A percentile compares a stretch with the other conserved stretches of the same genome.
Conservation (phyloP, 1,140 invertebrate genomes). For the Ephestia elutella region DNA sequence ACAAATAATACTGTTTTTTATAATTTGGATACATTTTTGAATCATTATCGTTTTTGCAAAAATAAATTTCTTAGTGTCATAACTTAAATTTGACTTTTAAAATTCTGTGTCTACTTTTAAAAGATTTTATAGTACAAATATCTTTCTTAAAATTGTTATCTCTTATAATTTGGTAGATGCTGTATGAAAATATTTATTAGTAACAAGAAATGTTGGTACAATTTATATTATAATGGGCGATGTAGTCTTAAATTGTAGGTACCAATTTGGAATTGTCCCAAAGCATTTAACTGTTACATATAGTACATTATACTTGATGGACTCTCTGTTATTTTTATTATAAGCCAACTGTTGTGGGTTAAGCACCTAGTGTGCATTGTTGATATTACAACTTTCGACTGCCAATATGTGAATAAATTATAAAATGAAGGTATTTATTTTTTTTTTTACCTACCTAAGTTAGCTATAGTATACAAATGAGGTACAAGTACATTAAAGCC, state of each 20-base stretch:
- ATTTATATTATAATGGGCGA: too few relatives aligned
- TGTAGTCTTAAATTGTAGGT: slow-evolving; percentile 15
- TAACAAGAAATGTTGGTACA: too few relatives aligned
- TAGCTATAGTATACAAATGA: too few relatives aligned
- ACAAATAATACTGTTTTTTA: background rate
- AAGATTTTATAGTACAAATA: too few relatives aligned
- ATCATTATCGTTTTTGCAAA: too few relatives aligned
- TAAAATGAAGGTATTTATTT: background rate
- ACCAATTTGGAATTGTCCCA: slow-evolving; percentile 29
- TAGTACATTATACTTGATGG: slow-evolving; percentile 13
- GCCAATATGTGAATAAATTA: slow-evolving; percentile 22
- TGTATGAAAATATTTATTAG: too few relatives aligned
- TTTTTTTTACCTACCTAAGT: background rate
- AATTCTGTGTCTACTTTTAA: too few relatives aligned
- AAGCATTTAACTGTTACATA: slow-evolving; percentile 38
- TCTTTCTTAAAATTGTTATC: slow-evolving; percentile 14
- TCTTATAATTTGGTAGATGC: too few relatives aligned
- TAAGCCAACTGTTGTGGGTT: background rate
- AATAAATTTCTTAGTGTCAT: too few relatives aligned
- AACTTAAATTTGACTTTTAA: too few relatives aligned
- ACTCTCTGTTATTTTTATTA: slow-evolving; percentile 14
- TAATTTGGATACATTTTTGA: too few relatives aligned
- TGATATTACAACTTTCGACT: slow-evolving; percentile 36
- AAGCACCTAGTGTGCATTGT: slow-evolving; percentile 14
- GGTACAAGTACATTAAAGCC: too few relatives aligned